Conservation (phyloP, 2,888 invertebrate species). For the Achlya flavicornis region DNA sequence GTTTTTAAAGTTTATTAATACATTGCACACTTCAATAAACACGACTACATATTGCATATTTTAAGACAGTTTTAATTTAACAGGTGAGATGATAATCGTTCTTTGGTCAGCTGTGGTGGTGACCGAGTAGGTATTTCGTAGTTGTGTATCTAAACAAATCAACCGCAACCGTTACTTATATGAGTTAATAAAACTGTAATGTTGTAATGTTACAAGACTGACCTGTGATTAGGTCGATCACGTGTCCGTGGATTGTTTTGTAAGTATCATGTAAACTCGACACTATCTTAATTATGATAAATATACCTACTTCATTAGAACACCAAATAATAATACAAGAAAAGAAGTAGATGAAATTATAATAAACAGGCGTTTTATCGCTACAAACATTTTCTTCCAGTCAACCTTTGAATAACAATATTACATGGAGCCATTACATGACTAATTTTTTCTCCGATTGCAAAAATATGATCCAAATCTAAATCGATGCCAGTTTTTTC, state of each 20-base stretch:
- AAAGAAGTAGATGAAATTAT: too few relatives aligned
- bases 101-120: background rate
- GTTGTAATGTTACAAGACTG: conserved; percentile 44
- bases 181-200: conserved; percentile 50
- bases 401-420: too few relatives aligned
- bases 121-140: conserved; percentile 13
- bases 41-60: background rate
- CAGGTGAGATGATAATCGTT: background rate
- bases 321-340: too few relatives aligned
- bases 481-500: too few relatives aligned
- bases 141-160: conserved; percentile 32
- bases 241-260: too few relatives aligned
- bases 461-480: too few relatives aligned
- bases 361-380: too few relatives aligned
- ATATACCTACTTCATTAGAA: too few relatives aligned
- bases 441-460: too few relatives aligned
- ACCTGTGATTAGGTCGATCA: conserved; percentile 26
- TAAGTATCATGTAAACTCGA: too few relatives aligned
- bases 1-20: background rate
- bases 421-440: too few relatives aligned
- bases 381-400: too few relatives aligned
- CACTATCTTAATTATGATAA: conserved; percentile 10
- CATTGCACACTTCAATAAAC: background rate
- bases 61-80: background rate
- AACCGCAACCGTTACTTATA: conserved; percentile 52